Base-by-base conservation (phyloP, 2,888 invertebrate genomes). In the Cylindroiulus punctatus region DNA sequence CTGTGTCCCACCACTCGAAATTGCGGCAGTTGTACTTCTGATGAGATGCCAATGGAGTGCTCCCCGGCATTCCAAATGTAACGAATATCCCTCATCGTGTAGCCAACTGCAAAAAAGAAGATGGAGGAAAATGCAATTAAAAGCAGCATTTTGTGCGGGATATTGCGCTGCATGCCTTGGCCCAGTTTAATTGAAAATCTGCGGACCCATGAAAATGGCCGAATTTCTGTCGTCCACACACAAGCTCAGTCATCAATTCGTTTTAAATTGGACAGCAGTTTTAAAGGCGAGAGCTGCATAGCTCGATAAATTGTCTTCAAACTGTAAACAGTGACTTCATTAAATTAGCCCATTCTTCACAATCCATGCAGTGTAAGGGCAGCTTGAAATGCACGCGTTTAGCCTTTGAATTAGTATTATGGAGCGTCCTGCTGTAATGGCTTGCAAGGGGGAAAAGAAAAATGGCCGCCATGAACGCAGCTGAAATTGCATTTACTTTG, bases 1-100 rank as follows among this genome's bases (percentile, higher is more conserved):
- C 96, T 95, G 93, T 97, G 97, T 91, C 97, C 97, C 93, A 97
- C 95, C 92, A 97, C 97, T 94, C 97, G 96, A 95, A 98, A 98
- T 94, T 98, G 98, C 92, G 98, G 97, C 92, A 98, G 95, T 91
- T 97, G 96, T 93, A 97, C 97, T 93, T 97, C 97, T 93, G 95
- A 95, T 93, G 96, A 96, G 91, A 97, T 96, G 92, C 96, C 97
- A 92, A 98, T 97, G 92, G 97, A 96, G 93, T 96, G 95, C 91
- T 96, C 95, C 90, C 96, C 96, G 93, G 97, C 96, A 94, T 96
- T 96, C 97, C 97, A 97, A 92, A 96, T 96, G 95, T 97, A 97
- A 92, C 96, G 95, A 94, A 97, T 97, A 94, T 97, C 97, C 93
- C 96, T 94, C 96, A 97, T 97, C 93, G 97, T 97, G 95, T 97